Conservation (phyloP, 2,113 vertebrate species). For the Erpornis zantholeuca region DNA sequence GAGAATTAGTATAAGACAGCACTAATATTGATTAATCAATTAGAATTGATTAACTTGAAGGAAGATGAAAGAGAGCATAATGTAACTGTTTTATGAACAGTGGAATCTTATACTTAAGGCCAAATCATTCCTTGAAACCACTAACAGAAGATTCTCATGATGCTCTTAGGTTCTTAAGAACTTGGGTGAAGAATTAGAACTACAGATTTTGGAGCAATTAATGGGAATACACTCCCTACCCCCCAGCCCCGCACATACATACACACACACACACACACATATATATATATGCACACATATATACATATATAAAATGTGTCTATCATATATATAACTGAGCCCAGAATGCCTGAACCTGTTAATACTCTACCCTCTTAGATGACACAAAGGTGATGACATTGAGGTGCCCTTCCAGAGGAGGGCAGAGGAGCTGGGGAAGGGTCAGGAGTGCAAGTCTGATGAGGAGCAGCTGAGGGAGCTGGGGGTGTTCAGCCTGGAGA, state of each 20-base stretch:
- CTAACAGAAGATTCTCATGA: not conserved
- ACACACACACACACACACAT: not conserved
- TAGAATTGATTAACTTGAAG: not conserved
- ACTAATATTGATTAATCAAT: slow-evolving; percentile 25
- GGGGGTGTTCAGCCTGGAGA: not conserved
- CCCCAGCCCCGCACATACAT: no score
- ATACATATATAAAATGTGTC: not conserved
- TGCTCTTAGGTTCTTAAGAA: not conserved
- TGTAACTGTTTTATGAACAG: not conserved
- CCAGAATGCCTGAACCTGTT: not conserved
- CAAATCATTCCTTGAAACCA: not conserved
- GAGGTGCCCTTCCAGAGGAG: not conserved
- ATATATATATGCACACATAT: not conserved
- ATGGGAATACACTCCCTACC: not conserved
- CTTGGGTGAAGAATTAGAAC: not conserved
- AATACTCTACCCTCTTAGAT: not conserved
- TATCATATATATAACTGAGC: not conserved
- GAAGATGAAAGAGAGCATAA: slow-evolving; percentile 9
- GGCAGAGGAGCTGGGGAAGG: not conserved
- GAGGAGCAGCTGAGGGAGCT: not conserved
- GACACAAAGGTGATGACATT: not conserved
- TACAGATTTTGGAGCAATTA: not conserved
- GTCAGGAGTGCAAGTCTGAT: not conserved
- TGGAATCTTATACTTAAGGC: not conserved
- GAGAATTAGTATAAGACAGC: not conserved